Base-by-base conservation (phyloP, 2,113 vertebrate species). In the Dascyllus trimaculatus region DNA sequence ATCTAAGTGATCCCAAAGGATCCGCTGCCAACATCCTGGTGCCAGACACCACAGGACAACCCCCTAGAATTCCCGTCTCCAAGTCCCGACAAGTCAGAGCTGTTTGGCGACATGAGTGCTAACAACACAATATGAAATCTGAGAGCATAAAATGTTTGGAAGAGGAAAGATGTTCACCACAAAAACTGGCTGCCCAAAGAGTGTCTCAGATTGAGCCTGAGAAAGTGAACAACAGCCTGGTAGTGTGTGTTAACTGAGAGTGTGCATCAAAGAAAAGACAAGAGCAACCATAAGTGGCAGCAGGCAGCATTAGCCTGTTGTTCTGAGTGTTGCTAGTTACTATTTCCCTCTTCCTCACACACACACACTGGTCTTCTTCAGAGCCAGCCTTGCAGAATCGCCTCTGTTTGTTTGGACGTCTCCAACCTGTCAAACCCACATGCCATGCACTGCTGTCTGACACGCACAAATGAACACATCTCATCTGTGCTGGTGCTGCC, bases 391-490 rank as follows among this genome's bases (percentile, higher is more conserved):
- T 57, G 71, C 75, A 88, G 83, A 85, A 71, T 75, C 71, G 78
- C 79, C 66, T 49, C 72, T 80, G 89, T 91, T 92, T 92, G 78
- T 89, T 89, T 86, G 75, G 77, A 78, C 49, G 75, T 86, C 82
- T 84, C 84, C 75, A 80, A 84, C 78, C 89, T 91, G 90, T 90
- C 90, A 91, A 74, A 84, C 64, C 78, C 73, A 77, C 85, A 88
- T 71, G 85, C 85, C 85, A 84, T 51, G 80, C 63, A 38, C 75
- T 58, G 82, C 88, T 85, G 89, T 89, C 88, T 82, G 90, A 88
- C 90, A 90, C 85, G 84, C 92, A 91, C 92, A 91, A 75, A 89
- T 88, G 89, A 92, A 92, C 90, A 86, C 81, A 87, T 91, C 89
- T 90, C 84, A 85, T 88, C 89, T 80, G 64, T 46, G 80, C 68